Conservation (phyloP, 2,113 vertebrate genomes). For the Phalacrocorax carbo region DNA sequence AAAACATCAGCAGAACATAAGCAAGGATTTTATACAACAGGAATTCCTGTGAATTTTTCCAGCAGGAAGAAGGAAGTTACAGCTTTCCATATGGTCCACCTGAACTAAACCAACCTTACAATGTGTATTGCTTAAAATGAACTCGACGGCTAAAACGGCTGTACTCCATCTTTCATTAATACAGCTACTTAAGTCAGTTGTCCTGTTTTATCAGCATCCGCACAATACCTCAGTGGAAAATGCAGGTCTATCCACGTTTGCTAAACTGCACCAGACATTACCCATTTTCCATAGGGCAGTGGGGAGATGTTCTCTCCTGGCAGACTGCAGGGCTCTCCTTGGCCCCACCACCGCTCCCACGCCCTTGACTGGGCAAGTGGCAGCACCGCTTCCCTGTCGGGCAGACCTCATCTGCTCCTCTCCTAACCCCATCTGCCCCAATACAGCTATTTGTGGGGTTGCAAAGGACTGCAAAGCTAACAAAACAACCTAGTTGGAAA, state of each 20-base stretch:
- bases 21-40: not conserved
- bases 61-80: not conserved
- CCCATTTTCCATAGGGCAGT: accelerated
- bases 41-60: not conserved
- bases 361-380: accelerated
- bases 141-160: not conserved
- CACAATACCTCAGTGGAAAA: not conserved
- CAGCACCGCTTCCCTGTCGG: not conserved
- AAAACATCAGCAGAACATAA: accelerated
- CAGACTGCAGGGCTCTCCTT: not conserved
- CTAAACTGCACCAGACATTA: accelerated
- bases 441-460: not conserved
- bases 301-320: not conserved
- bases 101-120: not conserved
- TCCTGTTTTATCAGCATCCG: not conserved
- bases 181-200: accelerated
- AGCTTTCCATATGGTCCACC: not conserved
- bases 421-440: not conserved
- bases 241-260: not conserved
- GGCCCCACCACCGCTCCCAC: not conserved
- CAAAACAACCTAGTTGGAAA: not conserved
- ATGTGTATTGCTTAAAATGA: accelerated
- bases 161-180: not conserved
- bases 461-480: not conserved
- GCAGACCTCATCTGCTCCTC: not conserved